phyloP scores from a whole-genome alignment of 2,888 invertebrate species.

The Cylindroiulus punctatus region DNA sequence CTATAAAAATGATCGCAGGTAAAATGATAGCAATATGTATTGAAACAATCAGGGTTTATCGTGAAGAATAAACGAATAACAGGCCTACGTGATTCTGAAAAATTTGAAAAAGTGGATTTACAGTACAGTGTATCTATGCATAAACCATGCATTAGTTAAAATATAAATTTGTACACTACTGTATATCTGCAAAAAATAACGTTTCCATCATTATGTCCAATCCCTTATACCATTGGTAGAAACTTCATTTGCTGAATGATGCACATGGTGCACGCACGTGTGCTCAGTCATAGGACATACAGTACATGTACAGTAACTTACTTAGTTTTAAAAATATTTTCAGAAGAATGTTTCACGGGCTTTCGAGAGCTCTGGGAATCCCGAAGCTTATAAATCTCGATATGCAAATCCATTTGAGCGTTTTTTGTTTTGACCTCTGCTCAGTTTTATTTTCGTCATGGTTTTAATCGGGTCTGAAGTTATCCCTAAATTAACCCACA shows the following conservation, averaged over 20 bases:
- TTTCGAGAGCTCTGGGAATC: not conserved
- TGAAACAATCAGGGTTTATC: no score
- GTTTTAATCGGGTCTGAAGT: conserved; percentile 14
- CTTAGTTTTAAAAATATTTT: conserved; percentile 15
- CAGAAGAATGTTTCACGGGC: not conserved
- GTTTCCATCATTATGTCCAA: not conserved
- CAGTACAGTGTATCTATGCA: no score
- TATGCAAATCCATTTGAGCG: not conserved
- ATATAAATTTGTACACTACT: no score
- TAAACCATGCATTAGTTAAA: no score
- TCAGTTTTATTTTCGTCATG: conserved; percentile 19
- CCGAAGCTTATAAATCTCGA: not conserved
- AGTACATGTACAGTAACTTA: no score
- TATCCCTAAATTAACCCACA: not conserved
- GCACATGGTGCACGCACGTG: not conserved
- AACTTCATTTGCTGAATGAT: not conserved
- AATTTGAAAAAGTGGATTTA: no score
- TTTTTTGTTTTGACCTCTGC: conserved; percentile 1
- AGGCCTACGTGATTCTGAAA: no score
- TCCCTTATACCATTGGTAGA: not conserved
- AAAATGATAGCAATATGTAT: no score
- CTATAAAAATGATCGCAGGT: no score
- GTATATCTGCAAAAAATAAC: no score
- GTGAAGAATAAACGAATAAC: no score
- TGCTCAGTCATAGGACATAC: not conserved